These are phyloP conservation scores for Protodeltote pygarga DNA, from an alignment of 2,888 invertebrate species.

Conservation along the genomic window DNA sequence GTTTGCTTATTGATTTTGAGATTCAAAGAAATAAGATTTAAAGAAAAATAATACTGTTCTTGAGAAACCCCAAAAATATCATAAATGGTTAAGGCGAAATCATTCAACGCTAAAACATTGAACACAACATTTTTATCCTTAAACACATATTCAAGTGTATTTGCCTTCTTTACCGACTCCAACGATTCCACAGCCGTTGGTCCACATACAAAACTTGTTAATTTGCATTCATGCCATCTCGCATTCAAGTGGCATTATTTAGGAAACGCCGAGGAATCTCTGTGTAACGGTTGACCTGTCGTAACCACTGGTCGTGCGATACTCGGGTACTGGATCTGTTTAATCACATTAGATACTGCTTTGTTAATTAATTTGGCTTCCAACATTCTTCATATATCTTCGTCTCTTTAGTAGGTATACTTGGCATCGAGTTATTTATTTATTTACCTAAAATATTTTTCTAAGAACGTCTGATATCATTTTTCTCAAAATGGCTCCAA, in stretches of 20 bases:
- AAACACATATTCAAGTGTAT: conserved; percentile 36
- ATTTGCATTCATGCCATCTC: conserved; percentile 74
- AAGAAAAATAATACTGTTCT: no score
- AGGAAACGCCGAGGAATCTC: conserved; percentile 70
- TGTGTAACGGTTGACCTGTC: conserved; percentile 72
- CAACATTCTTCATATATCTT: no score
- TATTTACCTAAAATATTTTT: no score
- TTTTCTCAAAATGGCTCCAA: no score
- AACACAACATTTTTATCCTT: conserved; percentile 44
- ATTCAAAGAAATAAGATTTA: no score
- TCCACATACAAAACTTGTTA: conserved; percentile 67
- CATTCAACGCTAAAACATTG: conserved; percentile 27
- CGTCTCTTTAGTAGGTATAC: no score
- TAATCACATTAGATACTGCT: conserved; percentile 20
- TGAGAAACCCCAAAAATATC: no score
- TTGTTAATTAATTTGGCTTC: conserved; percentile 12
- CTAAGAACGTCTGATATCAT: no score
- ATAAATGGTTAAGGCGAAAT: no score
- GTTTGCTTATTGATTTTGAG: no score
- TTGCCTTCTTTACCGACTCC: conserved; percentile 37
- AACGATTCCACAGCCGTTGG: conserved; percentile 43
- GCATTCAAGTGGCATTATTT: conserved; percentile 73
- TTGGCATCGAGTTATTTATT: no score
- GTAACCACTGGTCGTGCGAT: conserved; percentile 36
- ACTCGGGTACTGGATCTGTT: conserved; percentile 32